Evolutionary conservation across 2,888 invertebrate species (phyloP).

Genomic region (Drosophila anomelani): DNA sequence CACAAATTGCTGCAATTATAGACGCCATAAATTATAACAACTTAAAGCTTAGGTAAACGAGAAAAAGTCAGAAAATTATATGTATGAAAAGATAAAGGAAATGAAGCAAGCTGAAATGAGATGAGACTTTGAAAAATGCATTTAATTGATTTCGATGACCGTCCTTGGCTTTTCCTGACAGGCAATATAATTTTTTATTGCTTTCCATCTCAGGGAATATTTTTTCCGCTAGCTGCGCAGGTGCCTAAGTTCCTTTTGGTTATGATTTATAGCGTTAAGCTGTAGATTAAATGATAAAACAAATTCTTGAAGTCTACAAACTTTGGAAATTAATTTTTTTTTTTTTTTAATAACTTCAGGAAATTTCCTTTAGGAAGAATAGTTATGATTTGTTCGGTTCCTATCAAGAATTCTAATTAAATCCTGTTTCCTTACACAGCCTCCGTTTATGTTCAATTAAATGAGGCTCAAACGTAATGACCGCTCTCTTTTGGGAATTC

Average conservation of each 20-base stretch:
- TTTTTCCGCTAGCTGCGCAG: neutral
- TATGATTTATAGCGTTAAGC: conserved; percentile 31
- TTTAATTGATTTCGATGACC: conserved; percentile 71
- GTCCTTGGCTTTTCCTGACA: conserved; percentile 39
- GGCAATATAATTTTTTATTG: conserved; percentile 28
- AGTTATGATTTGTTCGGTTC: too few species aligned
- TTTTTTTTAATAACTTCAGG: neutral
- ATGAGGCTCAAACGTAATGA: conserved; percentile 3
- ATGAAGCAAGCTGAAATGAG: conserved; percentile 2
- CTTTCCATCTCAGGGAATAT: conserved; percentile 1
- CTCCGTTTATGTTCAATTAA: conserved; percentile 10
- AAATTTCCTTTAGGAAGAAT: neutral
- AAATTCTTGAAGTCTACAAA: neutral
- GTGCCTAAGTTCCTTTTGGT: conserved; percentile 2
- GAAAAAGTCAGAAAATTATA: neutral
- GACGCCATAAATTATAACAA: conserved; percentile 75
- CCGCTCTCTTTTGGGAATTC: conserved; percentile 1
- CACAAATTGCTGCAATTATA: conserved; percentile 77
- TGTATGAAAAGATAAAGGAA: neutral
- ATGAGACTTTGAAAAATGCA: conserved; percentile 53
- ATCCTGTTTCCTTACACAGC: neutral
- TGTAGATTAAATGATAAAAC: conserved; percentile 1
- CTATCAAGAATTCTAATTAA: neutral
- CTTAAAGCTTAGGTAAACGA: conserved; percentile 7
- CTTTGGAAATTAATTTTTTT: neutral